These are phyloP conservation scores for Carcina quercana DNA, from an alignment of 2,888 invertebrate genomes.

Conservation along the genomic window DNA sequence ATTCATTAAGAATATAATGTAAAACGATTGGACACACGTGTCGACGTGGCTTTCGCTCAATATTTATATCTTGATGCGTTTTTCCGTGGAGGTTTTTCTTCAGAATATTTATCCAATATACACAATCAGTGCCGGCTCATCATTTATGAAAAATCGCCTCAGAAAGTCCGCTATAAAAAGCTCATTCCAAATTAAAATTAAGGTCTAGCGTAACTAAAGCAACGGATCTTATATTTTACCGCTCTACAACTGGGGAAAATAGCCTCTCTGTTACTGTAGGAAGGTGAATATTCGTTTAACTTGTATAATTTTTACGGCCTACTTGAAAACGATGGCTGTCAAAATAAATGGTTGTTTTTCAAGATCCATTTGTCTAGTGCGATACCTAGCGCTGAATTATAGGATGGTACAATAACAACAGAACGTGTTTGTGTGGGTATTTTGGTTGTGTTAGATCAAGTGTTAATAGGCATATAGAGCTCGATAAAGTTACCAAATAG, in stretches of 20 bases:
- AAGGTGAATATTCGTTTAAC: conserved; percentile 27
- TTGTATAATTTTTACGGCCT: conserved; percentile 35
- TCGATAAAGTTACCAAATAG: conserved; percentile 22
- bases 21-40: conserved; percentile 66
- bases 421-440: conserved; percentile 57
- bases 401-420: conserved; percentile 57
- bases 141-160: conserved; percentile 70
- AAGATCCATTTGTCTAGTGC: conserved; percentile 62
- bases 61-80: conserved; percentile 56
- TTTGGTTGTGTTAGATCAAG: conserved; percentile 49
- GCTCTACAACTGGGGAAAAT: conserved; percentile 21
- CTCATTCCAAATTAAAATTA: conserved; percentile 73
- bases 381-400: conserved; percentile 55
- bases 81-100: conserved; percentile 55
- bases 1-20: conserved; percentile 37
- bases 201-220: conserved; percentile 62
- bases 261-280: conserved; percentile 21
- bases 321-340: conserved; percentile 42
- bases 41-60: conserved; percentile 47
- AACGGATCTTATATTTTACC: conserved; percentile 42
- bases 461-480: conserved; percentile 46
- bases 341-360: conserved; percentile 70
- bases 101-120: conserved; percentile 68
- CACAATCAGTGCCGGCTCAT: conserved; percentile 70
- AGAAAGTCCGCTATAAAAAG: conserved; percentile 67